Evolutionary conservation across 2,797 vertebrate genomes (phyloP).

Genomic region (Peromyscus melanophrys): DNA sequence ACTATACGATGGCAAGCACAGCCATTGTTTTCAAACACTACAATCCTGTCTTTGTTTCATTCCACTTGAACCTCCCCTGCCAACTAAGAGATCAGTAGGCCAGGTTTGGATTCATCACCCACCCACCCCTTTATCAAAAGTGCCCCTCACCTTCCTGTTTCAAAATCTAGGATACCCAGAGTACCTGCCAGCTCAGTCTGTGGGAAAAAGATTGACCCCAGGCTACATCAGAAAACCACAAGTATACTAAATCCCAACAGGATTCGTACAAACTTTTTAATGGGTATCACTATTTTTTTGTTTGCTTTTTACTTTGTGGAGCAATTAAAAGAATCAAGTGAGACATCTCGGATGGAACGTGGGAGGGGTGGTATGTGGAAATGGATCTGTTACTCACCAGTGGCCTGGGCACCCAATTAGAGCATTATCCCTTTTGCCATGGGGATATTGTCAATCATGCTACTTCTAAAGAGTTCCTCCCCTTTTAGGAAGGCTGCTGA

Average conservation of each 20-base stretch:
- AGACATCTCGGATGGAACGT: neutral
- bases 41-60: neutral
- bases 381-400: neutral
- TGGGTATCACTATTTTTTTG: neutral
- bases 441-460: neutral
- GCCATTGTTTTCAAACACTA: neutral
- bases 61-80: neutral
- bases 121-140: neutral
- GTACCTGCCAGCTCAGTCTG: neutral
- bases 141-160: neutral
- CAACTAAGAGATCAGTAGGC: neutral
- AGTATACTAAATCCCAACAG: neutral
- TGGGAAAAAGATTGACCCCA: neutral
- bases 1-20: neutral
- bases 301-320: neutral
- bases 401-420: neutral
- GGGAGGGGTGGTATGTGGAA: neutral
- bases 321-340: neutral
- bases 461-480: slow-evolving; percentile 14
- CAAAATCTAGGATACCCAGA: neutral
- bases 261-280: neutral
- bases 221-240: neutral
- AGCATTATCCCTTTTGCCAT: neutral
- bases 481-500: slow-evolving; percentile 57
- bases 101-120: neutral